Evolutionary conservation across 1,140 invertebrate genomes (phyloP), one percentile per base, ranked within the genome.

Genomic region (Propsilocerus akamusi): DNA sequence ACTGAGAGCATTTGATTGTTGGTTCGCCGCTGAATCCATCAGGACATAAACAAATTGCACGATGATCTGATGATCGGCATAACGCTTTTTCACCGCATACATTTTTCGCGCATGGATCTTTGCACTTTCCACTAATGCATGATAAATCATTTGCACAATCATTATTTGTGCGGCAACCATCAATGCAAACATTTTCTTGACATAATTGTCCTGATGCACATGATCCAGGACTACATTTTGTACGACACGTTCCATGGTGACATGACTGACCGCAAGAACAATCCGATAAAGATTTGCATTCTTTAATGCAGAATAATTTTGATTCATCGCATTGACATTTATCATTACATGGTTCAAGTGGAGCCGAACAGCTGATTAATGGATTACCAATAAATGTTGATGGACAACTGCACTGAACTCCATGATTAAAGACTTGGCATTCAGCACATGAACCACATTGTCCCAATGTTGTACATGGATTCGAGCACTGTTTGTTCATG

Each of bases 41-140:
- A 1, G 86, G 86, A 63, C 87, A 93, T 17, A 83, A 71, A 58
- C 87, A 92, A 1, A 90, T 71, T n/a, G 83, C 80, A 26, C 77
- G 71, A 20, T 87, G 85, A 50, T 83, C 80, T 0, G 78, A 80
- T 1, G 83, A 74, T 50, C 75, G 73, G 60, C 83, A 87, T 1
- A 82, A 57, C 6, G 83, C 86, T 66, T 82, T 86, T 53, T 77
- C 71, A 30, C 86, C 80, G 59, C 83, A 86, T 48, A 76, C 72
- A 37, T 74, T 72, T 10, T 66, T 65, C 20, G 69, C 64, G 58
- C 89, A 93, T 1, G 86, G 85, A 61, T 87, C 74, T 20, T 74
- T 66, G 59, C 90, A 94, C 57, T 81, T 76, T 37, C 77, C 77
- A 49, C 77, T 78, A 6, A 75, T 73, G 55, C 90, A 94, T 7